Conservation (phyloP, 2,888 invertebrate species). For the Amphipyra tragopoginis region DNA sequence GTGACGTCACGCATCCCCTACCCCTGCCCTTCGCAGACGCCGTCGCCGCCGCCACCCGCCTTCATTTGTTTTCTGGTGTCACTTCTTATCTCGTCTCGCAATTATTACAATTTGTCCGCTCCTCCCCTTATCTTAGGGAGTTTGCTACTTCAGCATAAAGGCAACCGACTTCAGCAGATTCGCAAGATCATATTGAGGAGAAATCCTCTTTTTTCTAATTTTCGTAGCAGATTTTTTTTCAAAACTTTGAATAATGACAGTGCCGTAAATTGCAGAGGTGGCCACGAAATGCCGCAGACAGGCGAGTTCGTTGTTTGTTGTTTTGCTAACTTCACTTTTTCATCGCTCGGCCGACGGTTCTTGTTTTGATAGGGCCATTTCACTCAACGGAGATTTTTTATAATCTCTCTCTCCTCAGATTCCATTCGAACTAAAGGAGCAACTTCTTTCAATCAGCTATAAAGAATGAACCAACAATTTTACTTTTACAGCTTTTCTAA, state of each 20-base stretch:
- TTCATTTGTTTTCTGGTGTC: slow-evolving; percentile 90
- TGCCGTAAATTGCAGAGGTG: slow-evolving; percentile 82
- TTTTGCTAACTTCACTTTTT: slow-evolving; percentile 82
- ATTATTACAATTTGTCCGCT: slow-evolving; percentile 90
- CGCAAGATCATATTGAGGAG: slow-evolving; percentile 83
- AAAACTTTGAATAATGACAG: slow-evolving; percentile 85
- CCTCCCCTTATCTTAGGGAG: slow-evolving; percentile 88
- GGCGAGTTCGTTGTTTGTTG: slow-evolving; percentile 76
- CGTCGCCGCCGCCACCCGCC: slow-evolving; percentile 74
- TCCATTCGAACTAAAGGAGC: slow-evolving; percentile 53
- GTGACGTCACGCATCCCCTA: slow-evolving; percentile 79
- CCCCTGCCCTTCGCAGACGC: slow-evolving; percentile 60
- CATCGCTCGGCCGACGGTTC: slow-evolving; percentile 73
- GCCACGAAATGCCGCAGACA: slow-evolving; percentile 78
- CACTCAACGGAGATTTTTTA: slow-evolving; percentile 61
- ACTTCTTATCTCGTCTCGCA: slow-evolving; percentile 89
- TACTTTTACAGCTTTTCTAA: slow-evolving; percentile 19
- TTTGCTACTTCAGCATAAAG: slow-evolving; percentile 88
- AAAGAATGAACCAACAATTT: slow-evolving; percentile 55
- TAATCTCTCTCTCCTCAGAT: slow-evolving; percentile 54
- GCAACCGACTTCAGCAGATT: slow-evolving; percentile 87
- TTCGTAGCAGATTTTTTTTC: slow-evolving; percentile 74
- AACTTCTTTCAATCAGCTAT: slow-evolving; percentile 63
- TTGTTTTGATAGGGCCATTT: slow-evolving; percentile 78
- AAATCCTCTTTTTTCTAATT: slow-evolving; percentile 80